Evolutionary conservation across 1,140 invertebrate genomes (phyloP), one percentile per base, ranked within the genome.

Genomic region (Colletes gigas): DNA sequence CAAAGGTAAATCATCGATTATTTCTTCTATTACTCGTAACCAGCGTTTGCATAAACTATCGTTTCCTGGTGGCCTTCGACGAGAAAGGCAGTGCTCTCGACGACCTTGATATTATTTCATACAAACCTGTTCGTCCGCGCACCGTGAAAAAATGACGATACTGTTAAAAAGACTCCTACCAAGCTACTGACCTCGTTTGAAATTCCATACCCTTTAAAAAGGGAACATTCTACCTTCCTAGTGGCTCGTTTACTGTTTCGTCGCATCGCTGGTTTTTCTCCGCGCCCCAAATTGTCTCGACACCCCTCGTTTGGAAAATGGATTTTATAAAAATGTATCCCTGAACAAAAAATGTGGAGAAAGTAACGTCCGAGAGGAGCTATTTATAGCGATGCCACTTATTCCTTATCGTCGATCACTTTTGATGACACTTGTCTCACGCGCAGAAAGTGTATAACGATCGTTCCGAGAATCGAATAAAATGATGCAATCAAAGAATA

Each of bases 21-120:
- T n/a, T 67, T 67, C 65, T 68, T 78, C 15, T 62, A 47, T 39
- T 57, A 75, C 14, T 63, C 59, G 19, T 4, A 41, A 60, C 54
- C 41, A 66, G 72, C 39, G 71, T 82, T 84, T 73, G 70, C 70
- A 69, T 71, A 60, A 88, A 82, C 65, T 65, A 68, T 62, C 78
- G 57, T 86, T 88, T 88, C 78, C 81, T 82, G 76, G 17, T 79
- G 81, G 67, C 86, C 81, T 88, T 88, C 78, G 73, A 65, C 50
- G 79, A 70, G 83, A 83, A 88, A 88, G 74, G 84, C 50, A 30
- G 63, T n/a, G 63, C 50, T 71, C 68, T 60, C 15, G 55, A 71
- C 57, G 76, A 80, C 82, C 86, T 88, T 86, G 85, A 82, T 88
- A 85, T 78, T 69, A 76, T 67, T 83, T 83, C 86, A 85, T 87